Base-by-base conservation (phyloP, 2,888 invertebrate genomes). In the Caenorhabditis becei region DNA sequence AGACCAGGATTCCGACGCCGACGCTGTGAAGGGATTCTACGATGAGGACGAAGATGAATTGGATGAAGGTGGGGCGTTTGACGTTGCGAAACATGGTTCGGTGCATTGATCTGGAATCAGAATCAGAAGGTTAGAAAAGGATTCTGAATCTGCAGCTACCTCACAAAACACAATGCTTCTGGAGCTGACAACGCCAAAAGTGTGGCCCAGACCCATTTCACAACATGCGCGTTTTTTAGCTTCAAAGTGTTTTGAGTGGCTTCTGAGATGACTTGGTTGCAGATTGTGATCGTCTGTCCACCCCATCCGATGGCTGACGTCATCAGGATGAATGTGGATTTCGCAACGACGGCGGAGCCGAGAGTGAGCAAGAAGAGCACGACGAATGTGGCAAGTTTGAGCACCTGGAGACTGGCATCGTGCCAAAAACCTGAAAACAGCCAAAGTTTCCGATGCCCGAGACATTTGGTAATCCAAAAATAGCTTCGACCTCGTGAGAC, bases 11-110 rank as follows among this genome's bases (percentile, higher is more conserved):
- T 0, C 95, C 95, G 85, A 96, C 92, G 35, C 98, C 98, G 75
- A 96, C 93, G 0, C 96, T 95, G 91, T 97, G 96, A 62, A 96
- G 93, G 2, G 96, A 95, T 93, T 98, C 97, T 91, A 96, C 94
- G 58, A 95, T 89, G 86, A 95, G 94, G 66, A 96, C 91, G 35
- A 90, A 88, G n/a, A 75, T 65, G 41, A 89, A 91, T 79, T 90
- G 91, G 10, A 85, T 61, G 32, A 88, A 66, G 11, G 87, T 87
- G 18, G 91, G 91, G 10, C 89, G 69, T 81, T 88, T 87, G 41
- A 91, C 90, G 61, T 90, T 89, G n/a, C 88, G 84, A 85, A 92
- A 92, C 77, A 91, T 90, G n/a, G 92, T 90, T 67, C 91, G 85
- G 89, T 92, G 92, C 26, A 92, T 83, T 51, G 91, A 92, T 69